These are phyloP conservation scores for Drosophila truncata DNA, from an alignment of 1,140 invertebrate species.

Conservation along the genomic window DNA sequence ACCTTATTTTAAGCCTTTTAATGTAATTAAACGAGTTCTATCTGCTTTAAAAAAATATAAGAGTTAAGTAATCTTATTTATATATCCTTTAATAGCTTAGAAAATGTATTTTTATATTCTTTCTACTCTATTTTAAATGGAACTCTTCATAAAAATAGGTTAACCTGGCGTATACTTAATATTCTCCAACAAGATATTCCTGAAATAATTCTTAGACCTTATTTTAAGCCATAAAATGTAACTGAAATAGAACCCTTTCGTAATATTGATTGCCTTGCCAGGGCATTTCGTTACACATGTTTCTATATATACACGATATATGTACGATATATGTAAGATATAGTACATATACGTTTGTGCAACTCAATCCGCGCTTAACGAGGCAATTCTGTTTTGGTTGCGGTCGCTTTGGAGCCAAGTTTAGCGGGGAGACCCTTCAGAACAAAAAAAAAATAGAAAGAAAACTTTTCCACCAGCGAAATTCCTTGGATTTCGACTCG, in stretches of 20 bases:
- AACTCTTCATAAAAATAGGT: not conserved
- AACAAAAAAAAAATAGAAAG: not conserved
- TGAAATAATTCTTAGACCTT: not conserved
- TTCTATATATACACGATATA: slow-evolving; percentile 4
- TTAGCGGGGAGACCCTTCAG: not conserved
- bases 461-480: slow-evolving; percentile 16
- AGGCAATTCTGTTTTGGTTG: slow-evolving; percentile 44
- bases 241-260: slow-evolving; percentile 4
- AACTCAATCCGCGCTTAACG: slow-evolving; percentile 38
- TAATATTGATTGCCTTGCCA: slow-evolving; percentile 31
- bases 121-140: not conserved
- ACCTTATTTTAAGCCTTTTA: not conserved
- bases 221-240: slow-evolving; percentile 1
- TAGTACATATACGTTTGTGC: slow-evolving; percentile 5
- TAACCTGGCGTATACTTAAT: not conserved
- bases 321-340: not conserved
- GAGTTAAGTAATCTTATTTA: too few relatives aligned
- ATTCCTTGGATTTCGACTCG: slow-evolving; percentile 33
- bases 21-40: not conserved
- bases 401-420: slow-evolving; percentile 42
- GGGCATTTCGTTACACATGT: slow-evolving; percentile 30
- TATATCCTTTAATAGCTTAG: too few relatives aligned
- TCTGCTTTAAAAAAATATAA: too few relatives aligned
- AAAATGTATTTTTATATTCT: not conserved
- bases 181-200: not conserved